These are phyloP conservation scores for Ceratoteleas bidentatus DNA, from an alignment of 1,140 invertebrate species.

Conservation along the genomic window DNA sequence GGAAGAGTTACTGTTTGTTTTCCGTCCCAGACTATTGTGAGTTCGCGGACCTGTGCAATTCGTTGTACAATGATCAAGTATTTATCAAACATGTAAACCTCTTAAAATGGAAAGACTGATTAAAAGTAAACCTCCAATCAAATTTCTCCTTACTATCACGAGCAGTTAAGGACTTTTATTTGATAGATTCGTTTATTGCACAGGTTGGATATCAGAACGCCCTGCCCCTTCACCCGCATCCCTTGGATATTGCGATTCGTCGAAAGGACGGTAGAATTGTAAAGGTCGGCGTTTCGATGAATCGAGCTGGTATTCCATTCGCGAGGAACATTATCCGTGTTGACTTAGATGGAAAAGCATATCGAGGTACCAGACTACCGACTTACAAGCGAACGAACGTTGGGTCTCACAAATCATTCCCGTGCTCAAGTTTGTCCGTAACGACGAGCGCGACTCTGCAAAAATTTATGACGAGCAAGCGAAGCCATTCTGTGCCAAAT, in stretches of 20 bases:
- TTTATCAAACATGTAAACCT: constrained; percentile 37
- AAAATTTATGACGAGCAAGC: constrained; percentile 50
- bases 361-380: constrained; percentile 31
- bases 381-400: constrained; percentile 31
- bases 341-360: constrained; percentile 42
- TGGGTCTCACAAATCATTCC: constrained; percentile 55
- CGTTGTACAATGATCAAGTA: constrained; percentile 47
- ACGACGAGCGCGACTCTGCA: constrained; percentile 38
- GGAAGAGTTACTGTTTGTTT: constrained; percentile 47
- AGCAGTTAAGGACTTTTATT: constrained; percentile 7
- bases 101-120: constrained; percentile 58
- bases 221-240: background rate
- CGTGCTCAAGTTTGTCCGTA: constrained; percentile 28
- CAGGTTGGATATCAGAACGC: constrained; percentile 29
- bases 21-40: constrained; percentile 53
- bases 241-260: too few relatives aligned
- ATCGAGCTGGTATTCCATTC: constrained; percentile 22
- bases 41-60: constrained; percentile 50
- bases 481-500: constrained; percentile 54
- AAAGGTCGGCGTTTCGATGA: too few relatives aligned
- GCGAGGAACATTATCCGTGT: constrained; percentile 16
- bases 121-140: constrained; percentile 54
- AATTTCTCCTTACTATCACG: constrained; percentile 38
- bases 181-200: constrained; percentile 27
- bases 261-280: too few relatives aligned